Evolutionary conservation across 1,140 invertebrate species (phyloP).

Genomic region (Drosophila melanogaster): DNA sequence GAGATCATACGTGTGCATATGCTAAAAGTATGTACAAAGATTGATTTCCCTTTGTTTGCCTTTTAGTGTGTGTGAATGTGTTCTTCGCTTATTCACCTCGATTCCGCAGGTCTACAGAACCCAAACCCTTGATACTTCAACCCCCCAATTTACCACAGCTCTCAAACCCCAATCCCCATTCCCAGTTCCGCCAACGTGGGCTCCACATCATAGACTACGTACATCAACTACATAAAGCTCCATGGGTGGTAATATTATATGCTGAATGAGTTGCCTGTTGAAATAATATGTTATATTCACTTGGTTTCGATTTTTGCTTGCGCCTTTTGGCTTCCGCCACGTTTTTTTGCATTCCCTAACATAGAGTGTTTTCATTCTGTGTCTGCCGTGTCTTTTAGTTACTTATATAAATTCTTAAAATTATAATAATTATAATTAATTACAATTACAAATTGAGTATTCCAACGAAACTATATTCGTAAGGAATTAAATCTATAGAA

Average conservation of each 20-base stretch:
- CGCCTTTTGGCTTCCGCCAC: constrained; percentile 16
- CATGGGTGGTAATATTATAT: constrained; percentile 61
- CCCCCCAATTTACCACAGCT: neutral
- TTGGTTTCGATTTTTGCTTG: constrained; percentile 54
- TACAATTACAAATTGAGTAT: no score
- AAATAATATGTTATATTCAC: constrained; percentile 66
- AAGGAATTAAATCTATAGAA: no score
- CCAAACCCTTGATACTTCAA: neutral
- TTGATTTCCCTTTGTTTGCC: constrained; percentile 81
- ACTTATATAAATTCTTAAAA: no score
- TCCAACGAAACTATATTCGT: no score
- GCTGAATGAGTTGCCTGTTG: constrained; percentile 58
- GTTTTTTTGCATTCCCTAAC: constrained; percentile 25
- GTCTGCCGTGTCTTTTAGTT: no score
- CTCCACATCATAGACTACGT: constrained; percentile 13
- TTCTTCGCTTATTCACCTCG: constrained; percentile 62
- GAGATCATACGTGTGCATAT: constrained; percentile 59
- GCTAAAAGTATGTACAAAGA: constrained; percentile 71
- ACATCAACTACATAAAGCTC: constrained; percentile 48
- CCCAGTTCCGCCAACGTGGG: constrained; percentile 2
- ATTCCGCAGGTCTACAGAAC: constrained; percentile 42
- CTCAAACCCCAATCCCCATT: neutral
- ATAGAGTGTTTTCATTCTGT: neutral
- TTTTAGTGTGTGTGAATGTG: constrained; percentile 62
- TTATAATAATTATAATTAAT: no score